phyloP scores from a whole-genome alignment of 2,113 vertebrate species.

The Nycticryphes semicollaris region DNA sequence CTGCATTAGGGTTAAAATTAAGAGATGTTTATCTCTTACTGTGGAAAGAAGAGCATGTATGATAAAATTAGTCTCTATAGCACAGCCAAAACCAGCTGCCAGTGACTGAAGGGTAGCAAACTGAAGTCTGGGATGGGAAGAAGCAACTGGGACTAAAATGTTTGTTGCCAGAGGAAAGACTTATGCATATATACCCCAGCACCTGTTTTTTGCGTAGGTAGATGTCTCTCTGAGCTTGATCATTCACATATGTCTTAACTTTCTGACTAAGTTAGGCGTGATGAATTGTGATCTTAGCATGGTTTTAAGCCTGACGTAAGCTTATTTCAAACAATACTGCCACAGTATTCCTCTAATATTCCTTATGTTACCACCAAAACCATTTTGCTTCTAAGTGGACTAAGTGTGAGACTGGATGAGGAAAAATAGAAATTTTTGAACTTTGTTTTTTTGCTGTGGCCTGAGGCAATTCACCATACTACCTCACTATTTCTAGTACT shows the following conservation, averaged over 20 bases:
- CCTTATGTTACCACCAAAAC: neutral
- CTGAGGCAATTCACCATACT: neutral
- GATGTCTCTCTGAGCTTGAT: neutral
- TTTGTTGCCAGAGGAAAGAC: neutral
- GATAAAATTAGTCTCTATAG: conserved; percentile 18
- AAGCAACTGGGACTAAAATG: neutral
- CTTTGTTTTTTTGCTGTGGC: neutral
- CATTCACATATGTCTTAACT: neutral
- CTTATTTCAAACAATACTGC: neutral
- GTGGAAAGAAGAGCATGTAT: neutral
- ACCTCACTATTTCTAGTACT: neutral
- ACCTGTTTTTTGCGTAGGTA: neutral
- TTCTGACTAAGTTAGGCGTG: neutral
- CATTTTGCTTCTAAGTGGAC: neutral
- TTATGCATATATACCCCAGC: neutral
- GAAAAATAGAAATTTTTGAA: neutral
- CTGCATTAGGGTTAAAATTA: neutral
- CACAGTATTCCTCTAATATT: neutral
- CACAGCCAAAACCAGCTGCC: neutral
- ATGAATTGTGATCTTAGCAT: neutral
- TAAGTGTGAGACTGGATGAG: neutral
- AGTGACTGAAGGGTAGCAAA: neutral
- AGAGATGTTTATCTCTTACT: neutral
- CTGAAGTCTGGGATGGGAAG: neutral
- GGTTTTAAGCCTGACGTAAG: neutral